These are phyloP conservation scores for Varecia variegata DNA, from an alignment of 2,797 vertebrate genomes.

Conservation along the genomic window DNA sequence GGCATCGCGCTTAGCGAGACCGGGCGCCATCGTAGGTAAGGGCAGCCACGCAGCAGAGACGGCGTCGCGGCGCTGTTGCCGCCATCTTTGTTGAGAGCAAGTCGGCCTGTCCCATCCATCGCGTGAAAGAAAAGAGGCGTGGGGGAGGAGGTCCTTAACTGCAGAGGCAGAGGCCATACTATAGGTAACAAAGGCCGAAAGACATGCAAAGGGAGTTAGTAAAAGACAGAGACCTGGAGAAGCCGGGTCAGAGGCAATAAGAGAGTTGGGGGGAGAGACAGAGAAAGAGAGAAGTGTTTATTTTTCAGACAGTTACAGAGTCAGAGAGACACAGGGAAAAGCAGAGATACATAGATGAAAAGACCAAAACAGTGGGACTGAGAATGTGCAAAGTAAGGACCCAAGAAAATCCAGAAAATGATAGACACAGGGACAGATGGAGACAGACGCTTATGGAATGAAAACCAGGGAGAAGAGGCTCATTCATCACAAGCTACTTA, in stretches of 20 bases:
- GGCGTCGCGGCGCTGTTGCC: not conserved
- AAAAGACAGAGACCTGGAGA: not conserved
- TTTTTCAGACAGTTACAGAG: not conserved
- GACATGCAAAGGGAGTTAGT: not conserved
- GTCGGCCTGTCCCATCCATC: not conserved
- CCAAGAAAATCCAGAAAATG: conserved; percentile 12
- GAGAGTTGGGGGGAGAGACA: not conserved
- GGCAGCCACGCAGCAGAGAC: not conserved
- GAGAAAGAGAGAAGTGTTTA: not conserved
- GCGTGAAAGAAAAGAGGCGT: not conserved
- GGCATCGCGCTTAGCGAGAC: not conserved
- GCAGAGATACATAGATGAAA: not conserved
- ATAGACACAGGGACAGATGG: not conserved
- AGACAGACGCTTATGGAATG: not conserved
- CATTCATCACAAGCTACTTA: conserved; percentile 3
- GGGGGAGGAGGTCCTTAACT: not conserved
- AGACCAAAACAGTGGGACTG: not conserved
- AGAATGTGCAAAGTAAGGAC: not conserved
- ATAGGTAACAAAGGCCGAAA: not conserved
- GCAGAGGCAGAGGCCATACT: not conserved
- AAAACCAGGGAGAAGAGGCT: not conserved
- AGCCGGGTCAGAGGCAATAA: not conserved
- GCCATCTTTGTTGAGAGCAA: conserved; percentile 72
- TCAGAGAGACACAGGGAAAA: not conserved
- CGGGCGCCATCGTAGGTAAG: conserved; percentile 44